Evolutionary conservation across 1,140 invertebrate genomes (phyloP).

Genomic region (Caenorhabditis tropicalis): DNA sequence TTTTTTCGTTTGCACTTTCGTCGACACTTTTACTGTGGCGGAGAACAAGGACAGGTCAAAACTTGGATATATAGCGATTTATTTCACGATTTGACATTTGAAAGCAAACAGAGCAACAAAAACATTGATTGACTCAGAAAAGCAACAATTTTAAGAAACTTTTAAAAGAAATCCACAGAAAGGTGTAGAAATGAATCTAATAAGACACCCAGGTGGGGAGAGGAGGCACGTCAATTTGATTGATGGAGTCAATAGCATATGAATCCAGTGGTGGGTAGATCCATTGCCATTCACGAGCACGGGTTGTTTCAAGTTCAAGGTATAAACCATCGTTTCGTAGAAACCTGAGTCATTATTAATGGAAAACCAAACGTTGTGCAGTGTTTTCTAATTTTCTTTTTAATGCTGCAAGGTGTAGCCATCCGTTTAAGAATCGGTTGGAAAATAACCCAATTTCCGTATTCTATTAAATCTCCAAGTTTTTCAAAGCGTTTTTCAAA

Average conservation of each 20-base stretch:
- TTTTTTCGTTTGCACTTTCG: not conserved
- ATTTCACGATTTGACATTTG: not conserved
- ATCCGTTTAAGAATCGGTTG: too few species aligned
- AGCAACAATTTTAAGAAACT: too few species aligned
- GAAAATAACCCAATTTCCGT: too few species aligned
- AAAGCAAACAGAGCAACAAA: too few species aligned
- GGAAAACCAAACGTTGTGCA: too few species aligned
- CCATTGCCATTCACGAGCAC: slow-evolving; percentile 43
- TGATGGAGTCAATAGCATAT: not conserved
- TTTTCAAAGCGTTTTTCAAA: too few species aligned
- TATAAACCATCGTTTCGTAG: slow-evolving; percentile 49
- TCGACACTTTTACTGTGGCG: not conserved
- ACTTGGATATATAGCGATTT: not conserved
- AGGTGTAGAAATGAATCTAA: not conserved
- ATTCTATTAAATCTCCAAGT: too few species aligned
- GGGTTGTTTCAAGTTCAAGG: not conserved
- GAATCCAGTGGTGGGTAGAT: slow-evolving; percentile 33
- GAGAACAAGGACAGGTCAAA: not conserved
- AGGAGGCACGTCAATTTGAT: not conserved
- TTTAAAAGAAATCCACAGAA: too few species aligned
- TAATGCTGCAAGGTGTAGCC: too few species aligned
- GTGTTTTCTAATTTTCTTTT: too few species aligned
- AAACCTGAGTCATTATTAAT: slow-evolving; percentile 53
- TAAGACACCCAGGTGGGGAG: not conserved
- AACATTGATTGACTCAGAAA: too few species aligned